A percentile compares a stretch with the other conserved stretches of the same genome.
phyloP scores from a whole-genome alignment of 2,113 vertebrate genomes.

The Eudyptes chrysolophus region DNA sequence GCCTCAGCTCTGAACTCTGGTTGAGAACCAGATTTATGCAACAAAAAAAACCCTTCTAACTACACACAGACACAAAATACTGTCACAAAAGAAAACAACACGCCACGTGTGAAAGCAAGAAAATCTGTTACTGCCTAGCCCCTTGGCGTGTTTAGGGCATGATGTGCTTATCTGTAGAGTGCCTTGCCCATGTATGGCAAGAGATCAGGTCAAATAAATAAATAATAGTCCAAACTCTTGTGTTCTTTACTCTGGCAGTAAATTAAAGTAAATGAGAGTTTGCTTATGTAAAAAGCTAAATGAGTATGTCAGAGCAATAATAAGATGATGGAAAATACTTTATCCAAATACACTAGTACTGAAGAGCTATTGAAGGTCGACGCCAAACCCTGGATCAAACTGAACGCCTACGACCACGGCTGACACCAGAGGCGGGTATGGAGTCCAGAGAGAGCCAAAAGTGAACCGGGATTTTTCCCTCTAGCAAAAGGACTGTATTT shows the following conservation, averaged over 20 bases:
- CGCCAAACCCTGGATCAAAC: background rate
- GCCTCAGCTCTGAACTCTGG: background rate
- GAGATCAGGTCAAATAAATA: background rate
- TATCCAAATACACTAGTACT: background rate
- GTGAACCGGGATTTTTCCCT: background rate
- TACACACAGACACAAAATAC: background rate
- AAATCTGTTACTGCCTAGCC: background rate
- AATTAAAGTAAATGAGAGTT: constrained; percentile 8
- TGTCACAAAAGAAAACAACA: background rate
- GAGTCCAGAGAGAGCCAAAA: background rate
- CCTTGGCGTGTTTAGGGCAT: background rate
- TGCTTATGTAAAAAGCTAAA: background rate
- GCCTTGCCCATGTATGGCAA: background rate
- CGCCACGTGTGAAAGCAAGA: background rate
- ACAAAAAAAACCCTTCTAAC: background rate
- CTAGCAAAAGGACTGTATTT: background rate
- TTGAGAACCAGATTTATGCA: background rate
- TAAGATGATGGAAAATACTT: background rate
- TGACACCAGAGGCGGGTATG: background rate
- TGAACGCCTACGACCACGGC: background rate
- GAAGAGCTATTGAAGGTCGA: background rate
- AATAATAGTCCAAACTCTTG: background rate
- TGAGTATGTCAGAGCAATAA: background rate
- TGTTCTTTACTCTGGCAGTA: background rate
- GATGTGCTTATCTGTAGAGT: background rate